These are phyloP conservation scores for Nematostella vectensis DNA, from an alignment of 92 coral and sea anemone genomes.

Conservation along the genomic window DNA sequence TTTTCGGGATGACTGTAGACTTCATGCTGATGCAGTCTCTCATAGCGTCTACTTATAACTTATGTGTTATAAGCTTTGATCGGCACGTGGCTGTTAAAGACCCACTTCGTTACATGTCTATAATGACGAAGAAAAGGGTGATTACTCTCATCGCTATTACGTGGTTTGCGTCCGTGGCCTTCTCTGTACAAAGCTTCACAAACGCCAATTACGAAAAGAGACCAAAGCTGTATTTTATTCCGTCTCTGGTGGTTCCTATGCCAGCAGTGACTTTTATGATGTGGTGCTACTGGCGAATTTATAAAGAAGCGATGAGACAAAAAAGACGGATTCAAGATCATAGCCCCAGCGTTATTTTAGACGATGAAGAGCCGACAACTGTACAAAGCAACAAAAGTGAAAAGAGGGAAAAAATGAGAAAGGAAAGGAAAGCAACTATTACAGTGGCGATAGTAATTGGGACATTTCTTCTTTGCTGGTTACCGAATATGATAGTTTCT, in stretches of 20 bases:
- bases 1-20: constrained; percentile 27
- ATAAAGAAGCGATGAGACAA: constrained; percentile 20
- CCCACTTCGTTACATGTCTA: constrained; percentile 16
- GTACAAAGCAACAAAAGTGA: background rate
- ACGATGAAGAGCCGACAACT: constrained; percentile 2
- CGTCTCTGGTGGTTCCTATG: constrained; percentile 16
- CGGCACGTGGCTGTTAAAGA: constrained; percentile 19
- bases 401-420: constrained; percentile 5
- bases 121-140: constrained; percentile 17
- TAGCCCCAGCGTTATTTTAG: constrained; percentile 23
- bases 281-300: constrained; percentile 27
- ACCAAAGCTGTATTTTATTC: constrained; percentile 23
- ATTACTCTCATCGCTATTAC: constrained; percentile 1
- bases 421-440: constrained; percentile 24
- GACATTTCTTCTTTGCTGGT: constrained; percentile 28
- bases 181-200: constrained; percentile 21
- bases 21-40: constrained; percentile 25
- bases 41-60: constrained; percentile 15
- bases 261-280: constrained; percentile 19
- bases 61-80: constrained; percentile 28
- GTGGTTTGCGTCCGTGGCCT: constrained; percentile 14
- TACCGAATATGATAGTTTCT: constrained; percentile 24
- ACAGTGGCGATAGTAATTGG: constrained; percentile 32
- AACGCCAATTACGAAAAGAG: constrained; percentile 22
- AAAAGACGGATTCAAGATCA: constrained; percentile 26